Evolutionary conservation across 2,113 vertebrate genomes (phyloP).

Genomic region (Alethe castanea): DNA sequence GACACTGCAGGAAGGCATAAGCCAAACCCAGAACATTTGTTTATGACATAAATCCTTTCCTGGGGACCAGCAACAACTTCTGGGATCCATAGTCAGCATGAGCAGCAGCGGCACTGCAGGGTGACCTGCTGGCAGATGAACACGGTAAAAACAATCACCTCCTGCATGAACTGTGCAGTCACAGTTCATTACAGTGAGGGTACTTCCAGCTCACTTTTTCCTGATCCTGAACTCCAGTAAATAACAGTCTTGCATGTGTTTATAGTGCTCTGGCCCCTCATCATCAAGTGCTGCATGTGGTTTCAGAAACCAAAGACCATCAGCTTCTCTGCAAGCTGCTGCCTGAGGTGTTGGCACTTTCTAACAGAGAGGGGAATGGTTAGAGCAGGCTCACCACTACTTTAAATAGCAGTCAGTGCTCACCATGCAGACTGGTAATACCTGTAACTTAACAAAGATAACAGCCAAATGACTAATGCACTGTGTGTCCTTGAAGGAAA

Average conservation of each 20-base stretch:
- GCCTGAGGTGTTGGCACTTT: not conserved
- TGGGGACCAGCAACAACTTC: not conserved
- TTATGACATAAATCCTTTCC: not conserved
- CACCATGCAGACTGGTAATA: not conserved
- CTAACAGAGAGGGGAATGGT: not conserved
- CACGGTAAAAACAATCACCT: not conserved
- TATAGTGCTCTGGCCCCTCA: not conserved
- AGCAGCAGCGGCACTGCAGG: not conserved
- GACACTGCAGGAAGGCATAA: not conserved
- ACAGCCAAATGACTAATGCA: not conserved
- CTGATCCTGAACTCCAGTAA: not conserved
- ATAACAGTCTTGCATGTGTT: not conserved
- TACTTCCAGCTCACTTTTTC: not conserved
- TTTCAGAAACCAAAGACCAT: not conserved
- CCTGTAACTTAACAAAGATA: not conserved
- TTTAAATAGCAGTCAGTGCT: not conserved
- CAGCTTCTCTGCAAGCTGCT: not conserved
- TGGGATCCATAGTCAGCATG: too few species aligned
- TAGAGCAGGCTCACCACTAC: not conserved
- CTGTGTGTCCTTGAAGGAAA: not conserved
- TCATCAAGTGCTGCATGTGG: fast-evolving
- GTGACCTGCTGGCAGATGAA: not conserved
- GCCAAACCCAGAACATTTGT: not conserved
- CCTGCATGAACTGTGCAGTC: fast-evolving
- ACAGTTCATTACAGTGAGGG: not conserved